Base-by-base conservation (phyloP, 2,888 invertebrate genomes). In the Alviniconcha strummeri region DNA sequence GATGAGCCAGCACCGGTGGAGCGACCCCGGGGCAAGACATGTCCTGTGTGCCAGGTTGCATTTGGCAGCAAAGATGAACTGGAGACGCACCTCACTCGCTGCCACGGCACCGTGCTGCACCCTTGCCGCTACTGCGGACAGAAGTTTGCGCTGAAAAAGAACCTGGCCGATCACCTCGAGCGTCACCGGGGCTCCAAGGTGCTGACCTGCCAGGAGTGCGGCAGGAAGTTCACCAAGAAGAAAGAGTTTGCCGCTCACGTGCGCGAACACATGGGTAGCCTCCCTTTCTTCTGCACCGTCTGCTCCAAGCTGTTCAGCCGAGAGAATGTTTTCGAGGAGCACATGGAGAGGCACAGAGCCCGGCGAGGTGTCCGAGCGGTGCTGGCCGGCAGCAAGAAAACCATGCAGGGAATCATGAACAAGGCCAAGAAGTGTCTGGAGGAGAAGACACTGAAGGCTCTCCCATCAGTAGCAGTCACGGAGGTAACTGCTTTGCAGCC, bases 101-200 rank as follows among this genome's bases (percentile, higher is more conserved):
- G 75, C 5, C 82, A 82, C 55, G 56, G 77, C 6, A 67, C 82
- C 3, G 60, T 64, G 5, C 82, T 82, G 64, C 82, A 82, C 69
- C 82, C 77, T n/a, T 82, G 82, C 36, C 82, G 82, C 19, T 82
- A 82, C 77, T 82, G 82, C n/a, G 82, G 82, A 7, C 82, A 82
- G 54, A 82, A 77, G 69, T 82, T 82, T 77, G 82, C 82, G 0
- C 71, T 82, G 67, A 82, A 69, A 56, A 82, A 69, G 64, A 82
- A 82, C 77, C 77, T 82, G n/a, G n/a, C 82, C 7, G 67, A 75
- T 56, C 82, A 82, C 64, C 56, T 82, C 19, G 76, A 69, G 69
- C 60, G 56, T 55, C 82, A 82, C 19, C 7, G 77, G 67, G 82
- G 82, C 4, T 13, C 54, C 13, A 55, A 17, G 6, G 17, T 13